Evolutionary conservation across 2,113 vertebrate species (phyloP), one percentile per base, ranked within the genome.

Genomic region (Bufo bufo): DNA sequence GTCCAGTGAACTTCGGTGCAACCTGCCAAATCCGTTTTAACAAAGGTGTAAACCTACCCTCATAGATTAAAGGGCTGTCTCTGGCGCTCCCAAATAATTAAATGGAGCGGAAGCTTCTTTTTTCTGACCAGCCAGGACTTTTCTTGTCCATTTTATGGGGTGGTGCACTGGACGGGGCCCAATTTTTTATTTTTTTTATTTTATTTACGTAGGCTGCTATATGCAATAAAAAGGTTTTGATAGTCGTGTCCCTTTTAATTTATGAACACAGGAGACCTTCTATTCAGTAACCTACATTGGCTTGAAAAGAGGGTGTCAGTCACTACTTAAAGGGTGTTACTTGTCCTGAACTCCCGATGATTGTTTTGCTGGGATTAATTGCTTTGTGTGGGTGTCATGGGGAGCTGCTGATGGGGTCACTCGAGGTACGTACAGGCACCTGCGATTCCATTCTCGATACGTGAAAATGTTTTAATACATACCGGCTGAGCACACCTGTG

Each of bases 401-500:
- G 45, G 59, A 16, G 23, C 80, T 13, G 43, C 0, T 63, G 58
- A 49, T 20, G 19, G 58, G 61, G 59, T 82, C 80, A 82, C 45
- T 20, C 4, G 4, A 14, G 59, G 59, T 82, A 4, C 45, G 17
- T 3, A 52, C 50, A 47, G 49, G 54, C 77, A 80, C 54, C n/a
- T 56, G n/a, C 3, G 23, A 4, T 33, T 69, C 47, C 50, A 14
- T 33, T 80, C 49, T 56, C 56, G 9, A 77, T 77, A n/a, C 0
- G n/a, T n/a, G 12, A 50, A 56, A 54, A 56, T 49, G 17, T 49
- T 6, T 78, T 52, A 23, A 54, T 78, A 1, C 50, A n/a, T n/a
- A n/a, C n/a, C n/a, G 23, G 65, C 3, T 74, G 54, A 61, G 54
- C 71, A 23, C 71, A 85, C 84, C 84, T 85, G 84, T 85, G 58